Conservation (phyloP, 2,797 vertebrate species). For the Syndactyla subalaris region DNA sequence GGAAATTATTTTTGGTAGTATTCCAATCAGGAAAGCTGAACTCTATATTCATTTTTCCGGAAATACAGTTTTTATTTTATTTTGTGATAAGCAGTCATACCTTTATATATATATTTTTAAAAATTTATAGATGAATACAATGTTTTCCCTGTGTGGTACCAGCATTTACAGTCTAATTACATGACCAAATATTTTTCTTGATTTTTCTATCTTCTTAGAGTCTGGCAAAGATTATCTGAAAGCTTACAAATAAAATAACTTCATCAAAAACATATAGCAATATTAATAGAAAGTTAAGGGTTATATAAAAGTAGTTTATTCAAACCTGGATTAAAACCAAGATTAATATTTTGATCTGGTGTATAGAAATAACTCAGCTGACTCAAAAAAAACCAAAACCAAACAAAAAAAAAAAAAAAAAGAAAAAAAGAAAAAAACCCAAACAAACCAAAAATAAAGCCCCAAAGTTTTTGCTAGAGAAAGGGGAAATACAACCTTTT, state of each 20-base stretch:
- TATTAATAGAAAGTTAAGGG: neutral
- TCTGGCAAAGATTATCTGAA: neutral
- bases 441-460: too few relatives aligned
- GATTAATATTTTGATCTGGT: neutral
- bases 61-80: neutral
- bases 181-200: neutral
- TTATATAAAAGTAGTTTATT: neutral
- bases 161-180: neutral
- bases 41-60: neutral
- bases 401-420: neutral
- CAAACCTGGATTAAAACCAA: neutral
- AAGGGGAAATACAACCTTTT: neutral
- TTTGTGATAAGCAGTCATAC: neutral
- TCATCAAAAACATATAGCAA: neutral
- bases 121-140: neutral
- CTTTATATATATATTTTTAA: accelerated
- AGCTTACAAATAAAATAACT: neutral
- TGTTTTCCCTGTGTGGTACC: neutral
- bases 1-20: neutral
- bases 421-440: neutral
- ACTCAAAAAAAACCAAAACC: too few relatives aligned
- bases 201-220: neutral
- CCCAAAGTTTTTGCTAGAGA: neutral
- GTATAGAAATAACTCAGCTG: neutral
- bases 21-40: neutral